These are phyloP conservation scores for Patella ulyssiponensis DNA, from an alignment of 2,888 invertebrate genomes.

Conservation along the genomic window DNA sequence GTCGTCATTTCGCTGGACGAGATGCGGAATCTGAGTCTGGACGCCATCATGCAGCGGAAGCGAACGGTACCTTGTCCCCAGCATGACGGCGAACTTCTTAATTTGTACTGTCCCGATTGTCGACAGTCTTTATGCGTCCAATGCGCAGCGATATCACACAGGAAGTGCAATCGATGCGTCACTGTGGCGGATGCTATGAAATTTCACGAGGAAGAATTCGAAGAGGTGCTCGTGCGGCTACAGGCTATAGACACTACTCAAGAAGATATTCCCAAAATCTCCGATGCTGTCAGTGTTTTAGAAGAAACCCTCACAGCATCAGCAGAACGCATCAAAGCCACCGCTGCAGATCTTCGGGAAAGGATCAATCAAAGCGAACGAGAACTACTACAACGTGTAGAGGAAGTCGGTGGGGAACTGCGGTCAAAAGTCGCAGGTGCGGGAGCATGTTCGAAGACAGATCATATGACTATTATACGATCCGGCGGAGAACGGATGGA, in stretches of 20 bases:
- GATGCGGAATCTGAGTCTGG: constrained; percentile 49
- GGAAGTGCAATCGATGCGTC: constrained; percentile 55
- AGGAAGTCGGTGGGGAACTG: constrained; percentile 38
- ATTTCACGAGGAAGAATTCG: constrained; percentile 44
- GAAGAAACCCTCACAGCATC: constrained; percentile 42
- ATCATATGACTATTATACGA: constrained; percentile 45
- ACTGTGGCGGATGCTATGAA: constrained; percentile 53
- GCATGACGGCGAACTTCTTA: constrained; percentile 50
- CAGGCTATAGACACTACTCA: constrained; percentile 15
- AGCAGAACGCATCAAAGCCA: constrained; percentile 46
- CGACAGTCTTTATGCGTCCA: constrained; percentile 54
- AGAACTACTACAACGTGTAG: constrained; percentile 46
- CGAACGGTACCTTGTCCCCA: constrained; percentile 50
- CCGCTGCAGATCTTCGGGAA: constrained; percentile 48
- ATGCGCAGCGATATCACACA: constrained; percentile 53
- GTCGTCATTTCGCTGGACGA: constrained; percentile 48
- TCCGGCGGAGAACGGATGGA: constrained; percentile 54
- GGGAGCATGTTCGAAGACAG: constrained; percentile 42
- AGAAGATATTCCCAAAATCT: neutral
- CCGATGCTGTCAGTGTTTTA: neutral
- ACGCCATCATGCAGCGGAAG: constrained; percentile 51
- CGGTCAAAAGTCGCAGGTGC: constrained; percentile 37
- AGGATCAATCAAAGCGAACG: constrained; percentile 49
- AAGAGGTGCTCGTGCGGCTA: constrained; percentile 24
- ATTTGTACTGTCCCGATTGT: constrained; percentile 57